Evolutionary conservation across 2,113 vertebrate genomes (phyloP).

Genomic region (Indicator indicator): DNA sequence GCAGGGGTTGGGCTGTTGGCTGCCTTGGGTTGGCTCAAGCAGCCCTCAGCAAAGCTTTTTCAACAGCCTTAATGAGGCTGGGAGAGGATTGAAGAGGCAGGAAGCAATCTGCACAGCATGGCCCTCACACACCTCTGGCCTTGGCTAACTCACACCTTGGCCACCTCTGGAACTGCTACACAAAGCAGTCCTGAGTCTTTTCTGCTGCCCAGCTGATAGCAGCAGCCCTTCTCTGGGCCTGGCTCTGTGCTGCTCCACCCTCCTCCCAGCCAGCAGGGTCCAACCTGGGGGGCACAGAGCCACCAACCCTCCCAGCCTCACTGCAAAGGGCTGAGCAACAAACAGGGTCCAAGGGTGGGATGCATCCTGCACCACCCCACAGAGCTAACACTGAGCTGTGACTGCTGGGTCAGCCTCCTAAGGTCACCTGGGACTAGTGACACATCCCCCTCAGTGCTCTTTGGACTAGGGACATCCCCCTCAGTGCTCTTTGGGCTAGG

Average conservation of each 20-base stretch:
- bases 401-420: not conserved
- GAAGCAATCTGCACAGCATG: not conserved
- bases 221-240: not conserved
- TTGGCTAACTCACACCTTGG: not conserved
- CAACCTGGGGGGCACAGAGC: fast-evolving
- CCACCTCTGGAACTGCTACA: fast-evolving
- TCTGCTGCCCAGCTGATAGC: fast-evolving
- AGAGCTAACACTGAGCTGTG: not conserved
- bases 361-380: not conserved
- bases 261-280: not conserved
- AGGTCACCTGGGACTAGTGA: constrained; percentile 8
- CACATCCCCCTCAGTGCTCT: not conserved
- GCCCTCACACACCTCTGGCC: fast-evolving
- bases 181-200: fast-evolving
- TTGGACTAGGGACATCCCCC: no score
- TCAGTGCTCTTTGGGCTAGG: no score
- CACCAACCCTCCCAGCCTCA: not conserved
- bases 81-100: not conserved
- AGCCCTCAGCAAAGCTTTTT: not conserved
- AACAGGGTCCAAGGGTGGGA: not conserved
- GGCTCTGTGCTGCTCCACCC: not conserved
- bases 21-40: not conserved
- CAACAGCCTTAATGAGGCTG: not conserved
- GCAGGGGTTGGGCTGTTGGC: not conserved
- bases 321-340: not conserved